Evolutionary conservation across 1,140 invertebrate genomes (phyloP).

Genomic region (Atopsyche davidsoni): DNA sequence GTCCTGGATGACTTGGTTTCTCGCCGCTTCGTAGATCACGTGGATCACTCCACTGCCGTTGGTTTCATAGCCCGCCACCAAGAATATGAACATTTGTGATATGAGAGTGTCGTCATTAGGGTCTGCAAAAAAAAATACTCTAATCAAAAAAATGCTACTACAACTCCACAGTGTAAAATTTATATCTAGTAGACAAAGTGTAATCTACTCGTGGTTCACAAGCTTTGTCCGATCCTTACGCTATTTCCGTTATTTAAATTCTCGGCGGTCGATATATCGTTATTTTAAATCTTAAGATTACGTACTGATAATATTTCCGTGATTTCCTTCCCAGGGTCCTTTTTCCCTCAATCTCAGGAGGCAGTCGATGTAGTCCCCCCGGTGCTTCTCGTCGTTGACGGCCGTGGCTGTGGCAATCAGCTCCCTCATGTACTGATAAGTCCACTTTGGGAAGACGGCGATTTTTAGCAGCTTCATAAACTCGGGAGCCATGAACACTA

Average conservation of each 20-base stretch:
- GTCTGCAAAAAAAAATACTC: too few species aligned
- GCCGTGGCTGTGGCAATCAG: neutral
- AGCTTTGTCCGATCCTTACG: too few species aligned
- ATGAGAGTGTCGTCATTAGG: constrained; percentile 34
- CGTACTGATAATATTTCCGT: constrained; percentile 24
- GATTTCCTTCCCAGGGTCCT: constrained; percentile 24
- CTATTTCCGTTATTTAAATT: too few species aligned
- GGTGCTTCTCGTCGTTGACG: neutral
- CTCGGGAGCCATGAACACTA: constrained; percentile 20
- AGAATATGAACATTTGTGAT: constrained; percentile 37
- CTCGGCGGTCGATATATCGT: too few species aligned
- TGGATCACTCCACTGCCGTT: constrained; percentile 29
- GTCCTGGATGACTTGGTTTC: constrained; percentile 38
- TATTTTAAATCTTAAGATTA: too few species aligned
- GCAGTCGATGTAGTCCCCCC: constrained; percentile 21
- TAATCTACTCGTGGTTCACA: too few species aligned
- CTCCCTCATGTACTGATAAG: constrained; percentile 12
- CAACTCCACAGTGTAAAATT: too few species aligned
- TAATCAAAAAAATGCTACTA: too few species aligned
- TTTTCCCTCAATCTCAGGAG: constrained; percentile 13
- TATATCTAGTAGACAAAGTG: too few species aligned
- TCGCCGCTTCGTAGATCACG: constrained; percentile 35
- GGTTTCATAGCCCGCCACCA: constrained; percentile 35
- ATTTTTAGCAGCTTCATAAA: constrained; percentile 10
- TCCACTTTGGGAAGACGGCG: constrained; percentile 10